Evolutionary conservation across 2,888 invertebrate genomes (phyloP).

Genomic region (Rhamphomyia laevipes): DNA sequence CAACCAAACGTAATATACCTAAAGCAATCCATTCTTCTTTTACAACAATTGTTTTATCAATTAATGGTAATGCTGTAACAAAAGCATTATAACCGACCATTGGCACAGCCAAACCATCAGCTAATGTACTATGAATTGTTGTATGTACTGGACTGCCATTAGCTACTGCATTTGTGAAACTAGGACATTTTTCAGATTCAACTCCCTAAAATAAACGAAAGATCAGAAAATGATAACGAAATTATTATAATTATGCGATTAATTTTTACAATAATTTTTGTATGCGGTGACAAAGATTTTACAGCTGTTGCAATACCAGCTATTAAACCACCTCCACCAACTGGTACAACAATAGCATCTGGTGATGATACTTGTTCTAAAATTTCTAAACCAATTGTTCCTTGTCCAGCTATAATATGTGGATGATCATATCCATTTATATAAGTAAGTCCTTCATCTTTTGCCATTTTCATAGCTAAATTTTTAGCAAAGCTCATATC

Average conservation of each 20-base stretch:
- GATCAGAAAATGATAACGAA: neutral
- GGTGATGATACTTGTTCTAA: constrained; percentile 78
- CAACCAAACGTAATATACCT: constrained; percentile 65
- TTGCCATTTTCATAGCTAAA: constrained; percentile 62
- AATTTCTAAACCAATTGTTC: constrained; percentile 87
- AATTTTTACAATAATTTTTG: constrained; percentile 74
- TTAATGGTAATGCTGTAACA: constrained; percentile 53
- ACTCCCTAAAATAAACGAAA: constrained; percentile 52
- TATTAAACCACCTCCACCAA: constrained; percentile 81
- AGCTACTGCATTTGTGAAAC: constrained; percentile 64
- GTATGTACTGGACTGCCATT: constrained; percentile 56
- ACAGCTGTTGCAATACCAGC: constrained; percentile 85
- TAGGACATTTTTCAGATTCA: constrained; percentile 84
- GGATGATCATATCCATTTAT: constrained; percentile 95
- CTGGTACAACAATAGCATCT: constrained; percentile 83
- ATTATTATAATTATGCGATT: neutral
- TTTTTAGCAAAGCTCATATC: constrained; percentile 78
- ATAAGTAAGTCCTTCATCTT: constrained; percentile 60
- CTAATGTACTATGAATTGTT: constrained; percentile 60
- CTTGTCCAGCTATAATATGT: constrained; percentile 89
- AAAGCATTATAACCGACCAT: constrained; percentile 78
- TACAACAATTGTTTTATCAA: constrained; percentile 72
- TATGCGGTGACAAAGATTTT: constrained; percentile 71
- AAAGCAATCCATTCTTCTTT: constrained; percentile 75
- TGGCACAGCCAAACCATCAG: constrained; percentile 83